A percentile compares a stretch with the other conserved stretches of the same genome.
phyloP scores from a whole-genome alignment of 2,888 invertebrate species.

The Eupithecia dodoneata region DNA sequence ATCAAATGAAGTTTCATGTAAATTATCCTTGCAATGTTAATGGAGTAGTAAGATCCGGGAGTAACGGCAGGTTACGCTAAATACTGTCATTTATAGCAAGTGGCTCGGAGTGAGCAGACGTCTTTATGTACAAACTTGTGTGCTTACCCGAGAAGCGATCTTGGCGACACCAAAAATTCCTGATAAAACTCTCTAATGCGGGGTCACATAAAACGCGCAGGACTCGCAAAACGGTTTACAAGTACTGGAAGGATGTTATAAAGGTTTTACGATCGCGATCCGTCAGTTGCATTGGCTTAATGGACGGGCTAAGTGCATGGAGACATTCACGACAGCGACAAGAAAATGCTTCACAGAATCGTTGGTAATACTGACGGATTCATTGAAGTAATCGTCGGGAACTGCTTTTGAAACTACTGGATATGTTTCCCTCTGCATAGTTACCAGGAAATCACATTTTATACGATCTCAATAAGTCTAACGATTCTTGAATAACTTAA shows the following conservation, averaged over 20 bases:
- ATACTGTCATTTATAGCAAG: constrained; percentile 57
- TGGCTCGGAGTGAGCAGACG: constrained; percentile 52
- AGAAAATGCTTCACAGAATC: constrained; percentile 62
- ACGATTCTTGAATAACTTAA: background rate
- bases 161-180: constrained; percentile 58
- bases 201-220: constrained; percentile 75
- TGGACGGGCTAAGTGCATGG: constrained; percentile 83
- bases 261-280: constrained; percentile 82
- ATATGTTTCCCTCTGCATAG: background rate
- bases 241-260: constrained; percentile 84
- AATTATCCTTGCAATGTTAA: background rate
- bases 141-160: constrained; percentile 52
- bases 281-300: constrained; percentile 81
- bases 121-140: constrained; percentile 63
- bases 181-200: constrained; percentile 68
- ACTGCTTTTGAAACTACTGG: constrained; percentile 38
- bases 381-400: constrained; percentile 55
- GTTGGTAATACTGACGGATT: constrained; percentile 59
- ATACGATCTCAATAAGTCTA: background rate
- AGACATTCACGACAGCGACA: constrained; percentile 77
- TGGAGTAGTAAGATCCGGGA: constrained; percentile 44
- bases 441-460: background rate
- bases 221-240: constrained; percentile 81
- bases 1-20: background rate
- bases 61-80: constrained; percentile 62